Evolutionary conservation across 2,888 invertebrate species (phyloP).

Genomic region (Macrosiphum euphorbiae): DNA sequence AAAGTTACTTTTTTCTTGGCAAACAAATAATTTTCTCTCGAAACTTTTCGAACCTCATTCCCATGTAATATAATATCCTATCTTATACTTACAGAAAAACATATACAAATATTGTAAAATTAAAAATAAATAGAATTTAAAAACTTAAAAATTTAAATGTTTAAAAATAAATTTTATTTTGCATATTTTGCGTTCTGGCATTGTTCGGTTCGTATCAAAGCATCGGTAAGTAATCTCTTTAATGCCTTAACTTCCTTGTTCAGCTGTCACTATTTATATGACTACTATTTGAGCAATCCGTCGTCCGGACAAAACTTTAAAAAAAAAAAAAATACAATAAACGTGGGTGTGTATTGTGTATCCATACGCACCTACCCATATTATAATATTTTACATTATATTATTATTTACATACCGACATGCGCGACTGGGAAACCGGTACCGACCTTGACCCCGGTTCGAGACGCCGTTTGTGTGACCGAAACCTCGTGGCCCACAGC

Average conservation of each 20-base stretch:
- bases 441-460: conserved; percentile 40
- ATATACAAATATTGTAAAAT: not conserved
- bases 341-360: too few species aligned
- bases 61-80: not conserved
- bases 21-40: too few species aligned
- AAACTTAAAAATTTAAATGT: not conserved
- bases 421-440: conserved; percentile 31
- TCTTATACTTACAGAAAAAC: not conserved
- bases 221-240: not conserved
- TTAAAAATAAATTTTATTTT: not conserved
- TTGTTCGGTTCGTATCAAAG: not conserved
- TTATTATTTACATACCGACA: not conserved
- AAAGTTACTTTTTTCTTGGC: too few species aligned
- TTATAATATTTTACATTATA: not conserved
- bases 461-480: conserved; percentile 12
- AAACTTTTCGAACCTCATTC: too few species aligned
- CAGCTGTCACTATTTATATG: too few species aligned
- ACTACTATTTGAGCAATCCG: too few species aligned
- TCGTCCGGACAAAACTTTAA: too few species aligned
- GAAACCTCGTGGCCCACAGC: conserved; percentile 31
- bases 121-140: not conserved
- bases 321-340: too few species aligned
- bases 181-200: not conserved
- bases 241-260: not conserved
- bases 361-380: not conserved